A percentile compares a stretch with the other conserved stretches of the same genome.
These are phyloP conservation scores for Schizopygopsis malacanthus DNA, from an alignment of 2,797 vertebrate species.

Conservation along the genomic window DNA sequence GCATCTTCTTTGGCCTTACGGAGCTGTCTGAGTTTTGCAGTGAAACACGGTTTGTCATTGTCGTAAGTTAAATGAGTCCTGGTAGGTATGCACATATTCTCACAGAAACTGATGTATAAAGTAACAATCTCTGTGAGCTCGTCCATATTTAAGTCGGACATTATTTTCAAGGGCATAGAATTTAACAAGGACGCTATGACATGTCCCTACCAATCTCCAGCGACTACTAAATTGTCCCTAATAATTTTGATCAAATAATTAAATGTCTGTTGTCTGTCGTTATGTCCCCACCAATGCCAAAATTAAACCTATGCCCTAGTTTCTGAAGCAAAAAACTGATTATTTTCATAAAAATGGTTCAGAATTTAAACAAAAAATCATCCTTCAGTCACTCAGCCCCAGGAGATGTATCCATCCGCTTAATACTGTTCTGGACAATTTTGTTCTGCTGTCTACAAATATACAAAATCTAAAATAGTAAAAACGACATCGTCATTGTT, in stretches of 20 bases:
- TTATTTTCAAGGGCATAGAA: too few relatives aligned
- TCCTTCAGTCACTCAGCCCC: background rate
- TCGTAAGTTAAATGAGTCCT: too few relatives aligned
- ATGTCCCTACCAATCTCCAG: too few relatives aligned
- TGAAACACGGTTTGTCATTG: too few relatives aligned
- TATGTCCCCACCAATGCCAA: background rate
- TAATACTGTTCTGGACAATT: background rate
- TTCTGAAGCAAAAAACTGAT: background rate
- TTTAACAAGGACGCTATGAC: too few relatives aligned
- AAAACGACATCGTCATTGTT: conserved; percentile 61
- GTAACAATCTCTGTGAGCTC: too few relatives aligned
- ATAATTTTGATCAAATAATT: background rate
- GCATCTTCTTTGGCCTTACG: too few relatives aligned
- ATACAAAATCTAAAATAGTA: background rate
- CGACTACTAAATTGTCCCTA: too few relatives aligned
- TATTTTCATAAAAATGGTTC: background rate
- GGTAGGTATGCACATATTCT: too few relatives aligned
- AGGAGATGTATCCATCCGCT: background rate
- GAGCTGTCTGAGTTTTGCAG: too few relatives aligned
- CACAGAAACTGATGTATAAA: too few relatives aligned
- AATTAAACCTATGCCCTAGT: background rate
- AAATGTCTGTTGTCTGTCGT: background rate
- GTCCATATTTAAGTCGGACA: too few relatives aligned
- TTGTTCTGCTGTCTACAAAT: conserved; percentile 6
- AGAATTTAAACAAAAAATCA: background rate